Percentiles rank a stretch among this genome's conserved stretches.
phyloP scores from a whole-genome alignment of 1,140 invertebrate species.

The Pectinophora gossypiella region DNA sequence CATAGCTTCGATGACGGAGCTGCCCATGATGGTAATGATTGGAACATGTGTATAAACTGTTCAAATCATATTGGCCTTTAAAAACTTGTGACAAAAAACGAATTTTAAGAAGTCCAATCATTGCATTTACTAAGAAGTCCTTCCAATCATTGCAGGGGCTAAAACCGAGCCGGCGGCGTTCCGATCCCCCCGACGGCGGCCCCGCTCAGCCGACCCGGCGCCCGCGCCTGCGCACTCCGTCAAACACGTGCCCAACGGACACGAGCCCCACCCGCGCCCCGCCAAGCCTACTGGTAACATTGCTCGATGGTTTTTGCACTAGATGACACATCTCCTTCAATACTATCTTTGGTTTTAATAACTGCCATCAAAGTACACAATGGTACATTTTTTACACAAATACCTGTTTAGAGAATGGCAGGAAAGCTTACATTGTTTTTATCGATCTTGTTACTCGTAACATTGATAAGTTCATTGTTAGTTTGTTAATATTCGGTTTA shows the following conservation, averaged over 20 bases:
- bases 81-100: too few relatives aligned
- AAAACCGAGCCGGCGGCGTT: constrained; percentile 73
- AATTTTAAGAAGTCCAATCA: too few relatives aligned
- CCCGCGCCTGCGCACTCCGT: constrained; percentile 53
- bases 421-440: too few relatives aligned
- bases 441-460: too few relatives aligned
- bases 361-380: too few relatives aligned
- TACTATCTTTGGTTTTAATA: too few relatives aligned
- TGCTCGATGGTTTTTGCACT: neutral
- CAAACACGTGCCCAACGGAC: constrained; percentile 50
- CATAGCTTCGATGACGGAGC: constrained; percentile 69
- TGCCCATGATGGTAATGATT: constrained; percentile 51
- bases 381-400: too few relatives aligned
- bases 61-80: neutral
- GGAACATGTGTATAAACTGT: neutral
- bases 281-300: constrained; percentile 63
- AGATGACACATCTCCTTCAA: too few relatives aligned
- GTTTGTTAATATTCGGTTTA: too few relatives aligned
- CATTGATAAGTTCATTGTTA: too few relatives aligned
- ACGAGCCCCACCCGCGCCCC: constrained; percentile 48
- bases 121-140: too few relatives aligned
- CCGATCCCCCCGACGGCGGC: constrained; percentile 84
- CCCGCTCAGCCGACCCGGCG: constrained; percentile 80
- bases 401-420: too few relatives aligned
- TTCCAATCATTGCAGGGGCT: constrained; percentile 35